These are phyloP conservation scores for Ceratina calcarata DNA, from an alignment of 1,140 invertebrate genomes.

Conservation along the genomic window DNA sequence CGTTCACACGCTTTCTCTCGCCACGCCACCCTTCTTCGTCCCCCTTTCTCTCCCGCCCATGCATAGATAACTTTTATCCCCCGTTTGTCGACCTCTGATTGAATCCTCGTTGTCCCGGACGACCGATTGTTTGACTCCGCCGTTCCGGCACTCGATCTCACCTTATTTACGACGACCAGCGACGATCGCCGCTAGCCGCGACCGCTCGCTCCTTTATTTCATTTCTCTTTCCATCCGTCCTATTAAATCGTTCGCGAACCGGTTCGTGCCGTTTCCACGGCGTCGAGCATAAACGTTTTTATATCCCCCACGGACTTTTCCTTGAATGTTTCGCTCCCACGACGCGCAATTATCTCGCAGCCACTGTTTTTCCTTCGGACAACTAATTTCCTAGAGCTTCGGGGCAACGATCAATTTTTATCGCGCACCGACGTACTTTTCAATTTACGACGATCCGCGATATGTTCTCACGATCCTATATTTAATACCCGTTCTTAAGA, in stretches of 20 bases:
- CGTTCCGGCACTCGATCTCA: constrained; percentile 43
- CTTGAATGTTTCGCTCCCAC: neutral
- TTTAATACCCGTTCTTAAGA: too few relatives aligned
- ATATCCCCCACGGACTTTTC: neutral
- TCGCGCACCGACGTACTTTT: too few relatives aligned
- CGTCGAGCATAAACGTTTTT: constrained; percentile 7
- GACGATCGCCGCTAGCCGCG: neutral
- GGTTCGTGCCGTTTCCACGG: constrained; percentile 30
- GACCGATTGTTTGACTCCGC: constrained; percentile 60
- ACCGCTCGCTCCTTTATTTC: neutral
- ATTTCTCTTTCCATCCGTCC: neutral
- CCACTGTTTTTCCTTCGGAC: neutral
- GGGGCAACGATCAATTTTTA: neutral
- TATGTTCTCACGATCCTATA: too few relatives aligned
- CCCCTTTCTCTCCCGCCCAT: constrained; percentile 66
- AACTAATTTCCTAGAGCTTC: neutral
- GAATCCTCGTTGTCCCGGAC: constrained; percentile 70
- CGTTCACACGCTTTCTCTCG: constrained; percentile 73
- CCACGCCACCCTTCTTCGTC: constrained; percentile 27
- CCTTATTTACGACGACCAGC: constrained; percentile 32
- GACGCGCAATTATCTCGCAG: neutral
- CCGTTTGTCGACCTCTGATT: constrained; percentile 73
- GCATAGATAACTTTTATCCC: constrained; percentile 77
- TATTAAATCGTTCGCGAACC: neutral
- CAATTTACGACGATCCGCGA: too few relatives aligned